These are phyloP conservation scores for Apis cerana DNA, from an alignment of 1,140 invertebrate species.

Conservation along the genomic window DNA sequence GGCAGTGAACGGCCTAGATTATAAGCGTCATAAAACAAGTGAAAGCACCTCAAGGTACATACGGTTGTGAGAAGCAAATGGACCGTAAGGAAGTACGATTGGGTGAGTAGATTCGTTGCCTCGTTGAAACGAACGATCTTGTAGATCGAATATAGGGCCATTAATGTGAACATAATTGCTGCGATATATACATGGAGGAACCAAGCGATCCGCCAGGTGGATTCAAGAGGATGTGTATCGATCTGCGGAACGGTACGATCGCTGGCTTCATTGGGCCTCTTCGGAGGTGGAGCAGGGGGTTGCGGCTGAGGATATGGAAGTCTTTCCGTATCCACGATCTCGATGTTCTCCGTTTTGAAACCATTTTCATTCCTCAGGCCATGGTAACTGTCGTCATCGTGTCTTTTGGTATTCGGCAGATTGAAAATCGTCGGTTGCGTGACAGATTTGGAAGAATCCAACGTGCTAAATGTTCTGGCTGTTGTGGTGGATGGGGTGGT, in stretches of 20 bases:
- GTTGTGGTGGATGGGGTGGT: constrained; percentile 44
- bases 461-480: constrained; percentile 15
- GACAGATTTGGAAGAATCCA: constrained; percentile 55
- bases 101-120: constrained; percentile 88
- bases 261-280: constrained; percentile 56
- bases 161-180: constrained; percentile 89
- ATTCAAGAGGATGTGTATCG: constrained; percentile 71
- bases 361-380: constrained; percentile 69
- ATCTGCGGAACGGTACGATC: constrained; percentile 65
- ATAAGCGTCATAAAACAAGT: constrained; percentile 94
- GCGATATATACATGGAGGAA: constrained; percentile 93
- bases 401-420: constrained; percentile 73
- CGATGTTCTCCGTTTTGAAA: constrained; percentile 72
- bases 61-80: constrained; percentile 90
- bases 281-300: constrained; percentile 72
- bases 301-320: constrained; percentile 75
- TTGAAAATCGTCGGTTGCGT: constrained; percentile 77
- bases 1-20: constrained; percentile 90
- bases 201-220: constrained; percentile 91
- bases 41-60: constrained; percentile 90
- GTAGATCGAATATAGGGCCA: constrained; percentile 91
- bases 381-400: constrained; percentile 63
- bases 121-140: constrained; percentile 91
- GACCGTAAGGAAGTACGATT: constrained; percentile 92
- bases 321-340: constrained; percentile 75